These are phyloP conservation scores for Cheilosia soror DNA, from an alignment of 2,888 invertebrate species.

Conservation along the genomic window DNA sequence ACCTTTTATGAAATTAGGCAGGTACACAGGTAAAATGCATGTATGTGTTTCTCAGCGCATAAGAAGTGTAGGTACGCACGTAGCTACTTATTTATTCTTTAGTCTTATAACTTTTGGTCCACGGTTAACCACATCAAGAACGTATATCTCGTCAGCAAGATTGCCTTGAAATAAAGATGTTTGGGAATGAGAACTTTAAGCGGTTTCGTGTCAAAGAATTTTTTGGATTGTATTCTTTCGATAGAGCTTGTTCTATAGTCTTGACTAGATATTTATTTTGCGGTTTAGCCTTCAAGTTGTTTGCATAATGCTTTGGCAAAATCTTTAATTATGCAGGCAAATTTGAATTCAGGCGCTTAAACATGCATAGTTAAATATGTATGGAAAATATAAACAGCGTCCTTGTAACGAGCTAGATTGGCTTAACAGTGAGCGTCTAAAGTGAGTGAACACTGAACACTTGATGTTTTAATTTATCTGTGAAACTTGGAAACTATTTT, in stretches of 20 bases:
- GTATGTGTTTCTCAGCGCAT: neutral
- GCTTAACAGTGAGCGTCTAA: neutral
- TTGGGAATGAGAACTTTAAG: slow-evolving; percentile 54
- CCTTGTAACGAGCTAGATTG: neutral
- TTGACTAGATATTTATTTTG: neutral
- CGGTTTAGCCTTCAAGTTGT: neutral
- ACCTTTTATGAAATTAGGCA: neutral
- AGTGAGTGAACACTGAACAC: too few relatives aligned
- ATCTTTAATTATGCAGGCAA: neutral
- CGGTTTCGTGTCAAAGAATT: neutral
- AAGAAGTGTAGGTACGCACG: neutral
- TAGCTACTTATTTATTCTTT: neutral
- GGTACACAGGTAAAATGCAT: neutral
- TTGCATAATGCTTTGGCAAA: neutral
- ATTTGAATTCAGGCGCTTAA: neutral
- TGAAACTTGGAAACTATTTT: too few relatives aligned
- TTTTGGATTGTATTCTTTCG: slow-evolving; percentile 7
- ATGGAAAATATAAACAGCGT: neutral
- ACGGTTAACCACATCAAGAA: slow-evolving; percentile 52
- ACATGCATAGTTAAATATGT: neutral
- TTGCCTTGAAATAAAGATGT: slow-evolving; percentile 53
- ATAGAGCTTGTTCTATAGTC: neutral
- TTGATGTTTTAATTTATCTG: too few relatives aligned
- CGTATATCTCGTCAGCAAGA: slow-evolving; percentile 25
- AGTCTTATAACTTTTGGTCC: slow-evolving; percentile 22